Percentiles rank a stretch among this genome's conserved stretches.
Conservation (phyloP, 2,888 invertebrate species). For the Diogma glabrata region DNA sequence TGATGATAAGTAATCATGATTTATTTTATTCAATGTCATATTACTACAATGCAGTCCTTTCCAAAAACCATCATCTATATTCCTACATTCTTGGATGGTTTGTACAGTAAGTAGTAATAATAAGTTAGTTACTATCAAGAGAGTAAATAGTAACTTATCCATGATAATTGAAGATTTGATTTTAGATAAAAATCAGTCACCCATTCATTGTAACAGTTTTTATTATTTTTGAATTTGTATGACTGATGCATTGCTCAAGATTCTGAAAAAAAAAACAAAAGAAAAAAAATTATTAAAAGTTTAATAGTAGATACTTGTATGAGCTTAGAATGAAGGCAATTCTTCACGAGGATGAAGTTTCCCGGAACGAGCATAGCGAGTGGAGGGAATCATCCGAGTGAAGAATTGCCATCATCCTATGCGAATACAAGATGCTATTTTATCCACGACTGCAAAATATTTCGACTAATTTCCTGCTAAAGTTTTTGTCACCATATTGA, state of each 20-base stretch:
- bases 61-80: not conserved
- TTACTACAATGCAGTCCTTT: not conserved
- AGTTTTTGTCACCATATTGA: too few species aligned
- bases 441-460: too few species aligned
- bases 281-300: too few species aligned
- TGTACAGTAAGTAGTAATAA: slow-evolving; percentile 1
- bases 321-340: too few species aligned
- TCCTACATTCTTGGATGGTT: slow-evolving; percentile 1
- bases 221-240: slow-evolving; percentile 1
- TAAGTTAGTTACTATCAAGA: slow-evolving; percentile 9
- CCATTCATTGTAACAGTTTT: slow-evolving; percentile 9
- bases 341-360: too few species aligned
- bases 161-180: slow-evolving; percentile 13
- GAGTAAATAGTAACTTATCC: slow-evolving; percentile 4
- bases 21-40: slow-evolving; percentile 2
- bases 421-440: too few species aligned
- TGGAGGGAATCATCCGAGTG: too few species aligned
- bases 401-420: too few species aligned
- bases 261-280: slow-evolving; percentile 4
- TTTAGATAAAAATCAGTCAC: slow-evolving; percentile 9
- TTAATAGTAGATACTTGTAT: too few species aligned
- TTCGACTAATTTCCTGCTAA: too few species aligned
- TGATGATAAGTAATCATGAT: not conserved
- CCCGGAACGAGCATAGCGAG: too few species aligned
- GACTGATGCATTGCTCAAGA: slow-evolving; percentile 5